These are phyloP conservation scores for Scopus umbretta DNA, from an alignment of 2,113 vertebrate species.

Conservation along the genomic window DNA sequence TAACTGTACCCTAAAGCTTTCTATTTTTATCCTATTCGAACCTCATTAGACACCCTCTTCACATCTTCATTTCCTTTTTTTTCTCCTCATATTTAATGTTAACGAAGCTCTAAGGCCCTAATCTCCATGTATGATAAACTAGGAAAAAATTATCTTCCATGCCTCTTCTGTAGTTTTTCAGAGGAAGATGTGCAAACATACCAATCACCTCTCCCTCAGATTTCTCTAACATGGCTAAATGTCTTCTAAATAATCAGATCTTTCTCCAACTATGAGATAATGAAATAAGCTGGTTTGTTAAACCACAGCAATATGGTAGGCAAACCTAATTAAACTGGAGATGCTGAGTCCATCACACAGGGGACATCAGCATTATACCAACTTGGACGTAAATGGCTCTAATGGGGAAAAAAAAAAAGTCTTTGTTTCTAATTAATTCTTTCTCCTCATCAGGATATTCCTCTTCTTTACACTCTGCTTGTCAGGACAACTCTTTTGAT, in stretches of 20 bases:
- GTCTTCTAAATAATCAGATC: not conserved
- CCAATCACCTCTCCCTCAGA: not conserved
- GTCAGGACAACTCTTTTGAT: not conserved
- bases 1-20: not conserved
- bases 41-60: not conserved
- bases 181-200: not conserved
- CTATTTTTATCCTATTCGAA: not conserved
- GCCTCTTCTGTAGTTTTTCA: not conserved
- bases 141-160: not conserved
- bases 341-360: not conserved
- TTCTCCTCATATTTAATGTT: not conserved
- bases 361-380: not conserved
- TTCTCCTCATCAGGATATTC: not conserved
- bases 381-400: not conserved
- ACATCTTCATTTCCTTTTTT: not conserved
- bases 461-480: not conserved
- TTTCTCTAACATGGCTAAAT: not conserved
- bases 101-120: not conserved
- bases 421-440: not conserved
- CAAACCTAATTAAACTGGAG: not conserved
- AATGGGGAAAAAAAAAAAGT: not conserved
- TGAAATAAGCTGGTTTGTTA: not conserved
- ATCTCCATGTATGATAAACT: not conserved
- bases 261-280: not conserved
- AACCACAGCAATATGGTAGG: not conserved